Percentiles rank a stretch among this genome's conserved stretches.
phyloP scores from a whole-genome alignment of 92 coral and sea anemone genomes.

The Bergia puertoricense region DNA sequence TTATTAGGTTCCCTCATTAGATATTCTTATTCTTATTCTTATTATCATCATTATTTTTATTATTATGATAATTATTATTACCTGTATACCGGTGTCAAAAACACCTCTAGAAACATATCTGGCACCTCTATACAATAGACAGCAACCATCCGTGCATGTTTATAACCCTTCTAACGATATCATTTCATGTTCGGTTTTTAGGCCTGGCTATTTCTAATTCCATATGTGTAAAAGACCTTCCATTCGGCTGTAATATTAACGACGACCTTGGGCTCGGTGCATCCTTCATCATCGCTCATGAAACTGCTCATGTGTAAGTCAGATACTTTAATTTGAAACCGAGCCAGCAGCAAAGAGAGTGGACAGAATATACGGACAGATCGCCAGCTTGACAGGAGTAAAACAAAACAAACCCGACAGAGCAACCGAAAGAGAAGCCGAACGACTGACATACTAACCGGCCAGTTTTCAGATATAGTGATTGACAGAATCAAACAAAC shows the following conservation, averaged over 20 bases:
- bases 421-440: neutral
- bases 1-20: no score
- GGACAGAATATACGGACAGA: neutral
- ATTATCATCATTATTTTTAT: no score
- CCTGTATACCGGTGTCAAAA: no score
- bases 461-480: neutral
- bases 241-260: slow-evolving; percentile 34
- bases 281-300: slow-evolving; percentile 14
- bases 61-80: no score
- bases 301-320: slow-evolving; percentile 7
- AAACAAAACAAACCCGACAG: no score
- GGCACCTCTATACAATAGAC: neutral
- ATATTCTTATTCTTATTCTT: no score
- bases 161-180: neutral
- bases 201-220: slow-evolving; percentile 11
- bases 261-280: slow-evolving; percentile 29
- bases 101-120: neutral
- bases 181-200: slow-evolving; percentile 1
- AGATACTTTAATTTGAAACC: neutral
- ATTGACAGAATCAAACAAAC: neutral
- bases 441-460: neutral
- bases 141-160: neutral
- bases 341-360: neutral
- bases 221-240: neutral
- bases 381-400: neutral